Conservation (phyloP, 2,797 vertebrate species). For the Cossypha niveicapilla region DNA sequence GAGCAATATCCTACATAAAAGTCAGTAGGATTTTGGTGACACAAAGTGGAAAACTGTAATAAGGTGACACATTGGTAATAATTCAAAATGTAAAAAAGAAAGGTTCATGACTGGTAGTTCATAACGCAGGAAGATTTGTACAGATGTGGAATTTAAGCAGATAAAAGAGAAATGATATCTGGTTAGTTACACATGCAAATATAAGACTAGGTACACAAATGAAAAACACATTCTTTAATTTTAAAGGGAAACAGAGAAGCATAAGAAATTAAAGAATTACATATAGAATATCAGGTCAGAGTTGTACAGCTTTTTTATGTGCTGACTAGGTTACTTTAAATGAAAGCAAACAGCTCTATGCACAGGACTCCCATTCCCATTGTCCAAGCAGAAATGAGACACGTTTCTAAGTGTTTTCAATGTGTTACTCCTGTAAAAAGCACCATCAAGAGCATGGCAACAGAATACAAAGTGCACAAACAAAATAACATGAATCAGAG, state of each 20-base stretch:
- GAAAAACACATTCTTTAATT: background rate
- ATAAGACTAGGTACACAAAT: background rate
- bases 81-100: background rate
- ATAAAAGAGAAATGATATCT: background rate
- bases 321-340: background rate
- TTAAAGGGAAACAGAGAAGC: background rate
- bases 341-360: background rate
- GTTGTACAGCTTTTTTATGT: background rate
- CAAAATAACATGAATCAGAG: background rate
- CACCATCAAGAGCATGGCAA: fast-evolving
- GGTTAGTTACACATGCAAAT: background rate
- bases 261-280: background rate
- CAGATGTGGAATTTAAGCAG: background rate
- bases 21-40: background rate
- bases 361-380: background rate
- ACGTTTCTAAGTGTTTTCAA: background rate
- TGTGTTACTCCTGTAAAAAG: background rate
- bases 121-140: background rate
- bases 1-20: background rate
- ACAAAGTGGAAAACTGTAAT: background rate
- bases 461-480: background rate
- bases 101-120: background rate
- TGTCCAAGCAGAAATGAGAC: background rate
- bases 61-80: background rate
- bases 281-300: background rate